A percentile compares a stretch with the other conserved stretches of the same genome.
These are phyloP conservation scores for Onychomys leucogaster DNA, from an alignment of 2,797 vertebrate species.

Conservation along the genomic window DNA sequence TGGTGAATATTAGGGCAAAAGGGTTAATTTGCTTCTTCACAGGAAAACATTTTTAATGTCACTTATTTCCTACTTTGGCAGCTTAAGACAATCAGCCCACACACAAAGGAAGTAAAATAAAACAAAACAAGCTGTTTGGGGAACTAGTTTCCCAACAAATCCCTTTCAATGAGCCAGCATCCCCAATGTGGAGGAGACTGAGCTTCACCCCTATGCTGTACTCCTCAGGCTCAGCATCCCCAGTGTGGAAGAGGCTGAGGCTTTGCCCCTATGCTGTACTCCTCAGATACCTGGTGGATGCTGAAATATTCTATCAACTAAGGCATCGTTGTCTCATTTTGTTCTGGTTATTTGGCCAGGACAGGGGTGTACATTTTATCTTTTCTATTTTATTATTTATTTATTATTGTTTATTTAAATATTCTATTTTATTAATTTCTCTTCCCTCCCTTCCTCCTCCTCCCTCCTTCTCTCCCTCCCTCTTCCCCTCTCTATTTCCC, in stretches of 20 bases:
- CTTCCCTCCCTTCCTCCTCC: no score
- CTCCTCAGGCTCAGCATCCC: background rate
- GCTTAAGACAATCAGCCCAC: constrained; percentile 76
- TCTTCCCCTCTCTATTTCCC: no score
- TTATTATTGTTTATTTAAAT: background rate
- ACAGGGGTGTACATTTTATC: background rate
- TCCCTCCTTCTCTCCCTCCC: no score
- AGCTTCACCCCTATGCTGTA: background rate
- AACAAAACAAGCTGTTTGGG: constrained; percentile 75
- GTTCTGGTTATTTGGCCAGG: background rate
- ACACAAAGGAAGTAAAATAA: constrained; percentile 74
- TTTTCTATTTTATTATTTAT: background rate
- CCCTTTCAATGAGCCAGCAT: constrained; percentile 69
- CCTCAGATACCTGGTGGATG: background rate
- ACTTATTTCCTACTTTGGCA: constrained; percentile 78
- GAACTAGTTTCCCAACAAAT: constrained; percentile 61
- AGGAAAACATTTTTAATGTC: constrained; percentile 66
- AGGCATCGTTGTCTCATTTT: background rate
- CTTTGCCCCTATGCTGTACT: background rate
- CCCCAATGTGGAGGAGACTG: constrained; percentile 8
- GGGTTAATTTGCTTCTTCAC: constrained; percentile 70
- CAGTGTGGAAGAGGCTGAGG: background rate
- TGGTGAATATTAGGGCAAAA: constrained; percentile 79
- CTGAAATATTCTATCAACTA: background rate
- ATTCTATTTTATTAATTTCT: background rate